These are phyloP conservation scores for Alentia gelatinosa DNA, from an alignment of 2,888 invertebrate genomes.

Conservation along the genomic window DNA sequence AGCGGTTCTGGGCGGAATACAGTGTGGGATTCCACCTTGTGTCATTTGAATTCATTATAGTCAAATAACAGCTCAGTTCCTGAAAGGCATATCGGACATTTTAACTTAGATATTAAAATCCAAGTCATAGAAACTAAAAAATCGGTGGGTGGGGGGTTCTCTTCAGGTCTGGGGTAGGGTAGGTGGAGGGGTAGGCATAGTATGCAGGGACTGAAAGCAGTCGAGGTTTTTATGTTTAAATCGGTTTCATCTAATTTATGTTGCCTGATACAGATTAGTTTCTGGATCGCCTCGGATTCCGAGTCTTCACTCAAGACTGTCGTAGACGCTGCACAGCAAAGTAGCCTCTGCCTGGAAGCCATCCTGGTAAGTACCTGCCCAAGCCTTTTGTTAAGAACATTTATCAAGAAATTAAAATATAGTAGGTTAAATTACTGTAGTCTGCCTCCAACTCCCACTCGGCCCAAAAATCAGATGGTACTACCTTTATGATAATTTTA, in stretches of 20 bases:
- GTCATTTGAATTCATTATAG: no score
- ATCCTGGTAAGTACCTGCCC: not conserved
- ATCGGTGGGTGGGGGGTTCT: not conserved
- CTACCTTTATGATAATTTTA: not conserved
- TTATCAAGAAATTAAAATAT: no score
- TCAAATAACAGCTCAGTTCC: not conserved
- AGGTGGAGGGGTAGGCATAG: not conserved
- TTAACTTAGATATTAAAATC: not conserved
- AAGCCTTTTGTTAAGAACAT: not conserved
- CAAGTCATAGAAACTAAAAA: no score
- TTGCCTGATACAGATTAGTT: not conserved
- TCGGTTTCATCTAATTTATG: not conserved
- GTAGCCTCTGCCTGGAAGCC: not conserved
- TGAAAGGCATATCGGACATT: not conserved
- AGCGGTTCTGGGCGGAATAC: no score
- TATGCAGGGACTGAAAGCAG: not conserved
- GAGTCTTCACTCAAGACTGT: not conserved
- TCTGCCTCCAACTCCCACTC: not conserved
- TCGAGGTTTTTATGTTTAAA: not conserved
- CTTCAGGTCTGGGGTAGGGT: not conserved
- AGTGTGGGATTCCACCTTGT: no score
- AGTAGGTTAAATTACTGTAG: not conserved
- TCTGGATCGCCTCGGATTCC: not conserved
- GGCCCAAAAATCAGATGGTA: not conserved
- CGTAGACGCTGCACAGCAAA: not conserved